These are phyloP conservation scores for Propithecus coquereli DNA, from an alignment of 2,113 vertebrate species.

Conservation along the genomic window DNA sequence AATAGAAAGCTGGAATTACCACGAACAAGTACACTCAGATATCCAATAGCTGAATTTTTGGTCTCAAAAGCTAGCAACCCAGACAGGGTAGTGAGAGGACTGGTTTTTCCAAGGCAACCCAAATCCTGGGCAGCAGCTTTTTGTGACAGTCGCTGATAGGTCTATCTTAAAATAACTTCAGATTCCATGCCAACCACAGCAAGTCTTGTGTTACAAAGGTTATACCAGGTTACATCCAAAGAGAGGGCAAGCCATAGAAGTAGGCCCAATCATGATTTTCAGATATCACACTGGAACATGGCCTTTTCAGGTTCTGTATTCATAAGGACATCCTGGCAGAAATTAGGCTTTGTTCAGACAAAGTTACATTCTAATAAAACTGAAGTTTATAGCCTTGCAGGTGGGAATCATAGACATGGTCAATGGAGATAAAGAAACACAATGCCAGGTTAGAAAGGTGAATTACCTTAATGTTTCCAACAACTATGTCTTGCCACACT, in stretches of 20 bases:
- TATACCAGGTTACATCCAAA: neutral
- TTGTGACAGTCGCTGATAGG: neutral
- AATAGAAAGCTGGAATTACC: neutral
- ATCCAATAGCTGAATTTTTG: neutral
- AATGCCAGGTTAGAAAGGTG: neutral
- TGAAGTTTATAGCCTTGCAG: constrained; percentile 34
- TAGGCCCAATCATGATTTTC: neutral
- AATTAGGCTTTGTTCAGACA: constrained; percentile 8
- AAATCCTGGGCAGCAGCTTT: neutral
- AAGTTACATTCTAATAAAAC: constrained; percentile 44
- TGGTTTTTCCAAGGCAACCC: neutral
- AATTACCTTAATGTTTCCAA: constrained; percentile 39
- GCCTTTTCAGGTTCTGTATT: neutral
- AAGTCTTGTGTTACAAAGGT: neutral
- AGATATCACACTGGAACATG: neutral
- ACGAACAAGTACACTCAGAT: neutral
- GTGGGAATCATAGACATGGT: neutral
- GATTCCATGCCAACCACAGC: neutral
- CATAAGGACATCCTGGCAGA: constrained; percentile 18
- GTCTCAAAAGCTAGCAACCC: neutral
- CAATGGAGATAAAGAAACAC: constrained; percentile 30
- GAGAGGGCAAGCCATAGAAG: neutral
- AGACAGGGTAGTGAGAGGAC: neutral
- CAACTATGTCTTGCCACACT: neutral
- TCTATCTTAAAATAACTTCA: neutral